phyloP scores from a whole-genome alignment of 1,140 invertebrate genomes.

The Coboldia fuscipes region DNA sequence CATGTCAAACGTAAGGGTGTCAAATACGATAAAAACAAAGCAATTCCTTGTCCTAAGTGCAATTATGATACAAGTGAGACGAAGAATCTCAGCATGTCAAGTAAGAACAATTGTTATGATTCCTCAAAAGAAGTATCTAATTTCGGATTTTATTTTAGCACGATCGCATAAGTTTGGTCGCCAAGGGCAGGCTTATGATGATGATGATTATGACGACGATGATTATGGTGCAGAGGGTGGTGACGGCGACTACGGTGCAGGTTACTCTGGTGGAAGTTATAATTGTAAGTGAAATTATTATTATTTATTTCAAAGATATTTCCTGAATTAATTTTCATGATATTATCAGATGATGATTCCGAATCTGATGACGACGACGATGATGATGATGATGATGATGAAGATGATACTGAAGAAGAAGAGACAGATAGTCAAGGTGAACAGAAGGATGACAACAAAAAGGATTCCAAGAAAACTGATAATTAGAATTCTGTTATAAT shows the following conservation, averaged over 20 bases:
- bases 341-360: constrained; percentile 8
- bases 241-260: constrained; percentile 9
- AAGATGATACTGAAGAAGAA: constrained; percentile 26
- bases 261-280: constrained; percentile 3
- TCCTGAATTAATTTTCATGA: constrained; percentile 2
- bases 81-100: constrained; percentile 89
- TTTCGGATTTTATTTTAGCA: constrained; percentile 23
- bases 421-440: constrained; percentile 28
- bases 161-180: constrained; percentile 64
- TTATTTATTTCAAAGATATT: not conserved
- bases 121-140: constrained; percentile 2
- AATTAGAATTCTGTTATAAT: constrained; percentile 6
- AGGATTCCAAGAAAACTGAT: constrained; percentile 22
- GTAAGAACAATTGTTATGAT: constrained; percentile 30
- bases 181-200: constrained; percentile 36
- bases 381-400: constrained; percentile 30
- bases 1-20: constrained; percentile 84
- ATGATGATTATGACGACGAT: constrained; percentile 33
- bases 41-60: constrained; percentile 89
- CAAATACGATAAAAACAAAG: constrained; percentile 73
- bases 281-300: not conserved
- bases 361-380: constrained; percentile 26
- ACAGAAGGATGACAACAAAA: too few species aligned
- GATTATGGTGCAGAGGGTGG: constrained; percentile 20
- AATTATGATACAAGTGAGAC: constrained; percentile 75